phyloP scores from a whole-genome alignment of 2,797 vertebrate genomes.

The Allochrocebus solatus region DNA sequence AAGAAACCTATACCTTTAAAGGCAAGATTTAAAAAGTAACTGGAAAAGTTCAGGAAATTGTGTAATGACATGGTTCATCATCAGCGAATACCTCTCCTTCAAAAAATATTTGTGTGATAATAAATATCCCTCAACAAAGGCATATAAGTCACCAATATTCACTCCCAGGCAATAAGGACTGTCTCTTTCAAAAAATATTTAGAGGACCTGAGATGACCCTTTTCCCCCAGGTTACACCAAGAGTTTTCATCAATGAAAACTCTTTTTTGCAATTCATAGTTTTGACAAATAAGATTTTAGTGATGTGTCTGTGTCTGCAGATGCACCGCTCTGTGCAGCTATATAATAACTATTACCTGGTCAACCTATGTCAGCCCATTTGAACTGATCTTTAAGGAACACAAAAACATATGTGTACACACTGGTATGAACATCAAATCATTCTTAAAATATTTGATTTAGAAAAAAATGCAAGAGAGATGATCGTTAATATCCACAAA shows the following conservation, averaged over 20 bases:
- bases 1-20: slow-evolving; percentile 45
- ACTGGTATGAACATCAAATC: neutral
- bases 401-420: neutral
- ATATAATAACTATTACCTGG: neutral
- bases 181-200: neutral
- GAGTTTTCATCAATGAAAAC: neutral
- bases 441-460: neutral
- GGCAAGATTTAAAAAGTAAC: slow-evolving; percentile 51
- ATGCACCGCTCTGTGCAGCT: neutral
- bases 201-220: neutral
- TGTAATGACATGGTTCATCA: slow-evolving; percentile 25
- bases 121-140: slow-evolving; percentile 69
- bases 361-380: neutral
- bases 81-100: slow-evolving; percentile 32
- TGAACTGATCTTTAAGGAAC: neutral
- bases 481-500: neutral
- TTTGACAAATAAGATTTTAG: neutral
- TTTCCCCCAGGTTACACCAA: neutral
- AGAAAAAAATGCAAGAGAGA: neutral
- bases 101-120: slow-evolving; percentile 65
- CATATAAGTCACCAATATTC: neutral
- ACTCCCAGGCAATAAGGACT: neutral
- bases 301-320: neutral
- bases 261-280: neutral
- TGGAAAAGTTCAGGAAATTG: slow-evolving; percentile 15